Evolutionary conservation across 2,113 vertebrate genomes (phyloP), one percentile per base, ranked within the genome.

Genomic region (Poeciliopsis occidentalis): DNA sequence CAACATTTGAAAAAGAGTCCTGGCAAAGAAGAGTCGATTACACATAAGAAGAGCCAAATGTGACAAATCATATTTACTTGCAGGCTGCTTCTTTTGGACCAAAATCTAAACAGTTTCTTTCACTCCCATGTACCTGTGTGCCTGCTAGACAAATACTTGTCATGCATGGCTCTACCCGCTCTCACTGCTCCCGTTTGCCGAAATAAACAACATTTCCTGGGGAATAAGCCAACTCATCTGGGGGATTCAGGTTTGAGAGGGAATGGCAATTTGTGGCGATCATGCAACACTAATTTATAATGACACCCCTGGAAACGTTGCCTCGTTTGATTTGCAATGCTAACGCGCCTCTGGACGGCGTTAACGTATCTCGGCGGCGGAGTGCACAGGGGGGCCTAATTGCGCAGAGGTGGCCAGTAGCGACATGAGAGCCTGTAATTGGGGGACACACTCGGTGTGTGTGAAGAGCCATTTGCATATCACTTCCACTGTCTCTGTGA

Each of bases 401-500:
- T 93, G 90, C 75, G 30, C 81, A 67, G 89, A 82, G 88, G 87
- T 92, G 89, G 87, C 86, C 84, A 61, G 81, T 87, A 88, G 91
- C 86, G 80, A 91, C 85, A 83, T 87, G 90, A 91, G 88, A 84
- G 89, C 70, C 80, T 64, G 75, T 92, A 89, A 91, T 92, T 91
- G 90, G 87, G 83, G 82, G 88, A 92, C 84, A 92, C 72, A 64
- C 81, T 88, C 86, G 57, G 78, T 88, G 86, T 89, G 89, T 86
- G 87, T 91, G 87, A 81, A 86, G 77, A 64, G 13, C 39, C 27
- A 92, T 93, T 93, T 92, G 87, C 90, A 92, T 91, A 90, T 87
- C 73, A 84, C 79, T 87, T 87, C 64, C 73, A 78, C 81, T 79
- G 85, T 89, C 73, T 88, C 81, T 89, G 84, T 73, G 88, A 90